Percentiles rank a stretch among this genome's conserved stretches.
Evolutionary conservation across 2,113 vertebrate species (phyloP).

Genomic region (Alosa alosa): DNA sequence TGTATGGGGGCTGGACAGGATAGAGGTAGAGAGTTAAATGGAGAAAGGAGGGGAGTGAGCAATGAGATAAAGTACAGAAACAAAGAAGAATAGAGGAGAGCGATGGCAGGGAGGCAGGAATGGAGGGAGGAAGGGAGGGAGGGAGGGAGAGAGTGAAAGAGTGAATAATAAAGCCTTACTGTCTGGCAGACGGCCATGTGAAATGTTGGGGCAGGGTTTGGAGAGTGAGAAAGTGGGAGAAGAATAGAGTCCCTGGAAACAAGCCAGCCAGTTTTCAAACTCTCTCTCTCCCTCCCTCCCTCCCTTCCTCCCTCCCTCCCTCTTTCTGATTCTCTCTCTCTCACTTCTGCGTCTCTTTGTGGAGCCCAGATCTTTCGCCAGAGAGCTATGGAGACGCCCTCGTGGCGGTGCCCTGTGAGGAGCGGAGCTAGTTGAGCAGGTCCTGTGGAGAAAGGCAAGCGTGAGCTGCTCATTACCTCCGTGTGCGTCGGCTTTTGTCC

Average conservation of each 20-base stretch:
- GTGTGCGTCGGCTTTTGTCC: background rate
- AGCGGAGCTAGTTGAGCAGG: background rate
- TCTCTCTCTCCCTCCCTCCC: background rate
- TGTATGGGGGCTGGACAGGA: background rate
- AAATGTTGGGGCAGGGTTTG: slow-evolving; percentile 9
- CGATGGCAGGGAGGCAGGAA: slow-evolving; percentile 5
- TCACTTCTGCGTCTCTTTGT: background rate
- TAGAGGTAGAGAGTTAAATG: background rate
- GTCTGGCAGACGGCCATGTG: background rate
- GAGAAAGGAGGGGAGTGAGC: background rate
- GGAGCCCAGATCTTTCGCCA: background rate
- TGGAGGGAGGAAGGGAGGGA: background rate
- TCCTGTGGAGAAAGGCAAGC: background rate
- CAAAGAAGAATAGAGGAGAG: background rate
- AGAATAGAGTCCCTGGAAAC: background rate
- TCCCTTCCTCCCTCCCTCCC: background rate
- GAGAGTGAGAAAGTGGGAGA: slow-evolving; percentile 1
- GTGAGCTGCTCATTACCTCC: background rate
- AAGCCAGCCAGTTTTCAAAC: background rate
- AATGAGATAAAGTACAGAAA: background rate
- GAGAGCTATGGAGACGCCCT: background rate
- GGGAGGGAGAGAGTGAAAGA: slow-evolving; percentile 3
- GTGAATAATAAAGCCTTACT: background rate
- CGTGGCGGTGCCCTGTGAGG: background rate
- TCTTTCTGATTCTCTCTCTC: background rate